These are phyloP conservation scores for Cantharis nigra DNA, from an alignment of 2,888 invertebrate genomes.

Conservation along the genomic window DNA sequence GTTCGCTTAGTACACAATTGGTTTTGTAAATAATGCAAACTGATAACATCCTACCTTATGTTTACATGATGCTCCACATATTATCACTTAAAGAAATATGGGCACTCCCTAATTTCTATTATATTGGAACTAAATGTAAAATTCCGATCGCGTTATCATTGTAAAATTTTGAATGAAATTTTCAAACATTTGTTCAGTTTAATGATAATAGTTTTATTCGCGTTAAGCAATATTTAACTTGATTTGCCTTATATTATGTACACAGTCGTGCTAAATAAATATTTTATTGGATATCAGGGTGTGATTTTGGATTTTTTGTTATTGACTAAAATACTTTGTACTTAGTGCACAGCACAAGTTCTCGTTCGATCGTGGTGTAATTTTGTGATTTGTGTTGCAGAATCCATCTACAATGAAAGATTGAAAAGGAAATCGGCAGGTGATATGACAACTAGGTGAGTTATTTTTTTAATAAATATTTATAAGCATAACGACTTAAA, in stretches of 20 bases:
- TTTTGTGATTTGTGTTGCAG: slow-evolving; percentile 38
- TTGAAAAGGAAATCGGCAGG: slow-evolving; percentile 29
- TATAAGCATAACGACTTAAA: slow-evolving; percentile 2
- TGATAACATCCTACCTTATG: slow-evolving; percentile 4
- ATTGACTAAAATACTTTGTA: background rate
- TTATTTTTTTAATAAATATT: slow-evolving; percentile 24
- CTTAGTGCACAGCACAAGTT: background rate
- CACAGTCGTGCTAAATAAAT: background rate
- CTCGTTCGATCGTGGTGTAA: slow-evolving; percentile 2
- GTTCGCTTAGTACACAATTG: background rate
- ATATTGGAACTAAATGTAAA: slow-evolving; percentile 1
- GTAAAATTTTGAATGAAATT: slow-evolving; percentile 16
- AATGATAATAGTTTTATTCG: slow-evolving; percentile 19
- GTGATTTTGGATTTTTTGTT: background rate
- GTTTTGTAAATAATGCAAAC: background rate
- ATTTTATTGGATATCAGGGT: background rate
- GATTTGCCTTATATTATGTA: background rate
- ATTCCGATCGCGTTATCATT: slow-evolving; percentile 11
- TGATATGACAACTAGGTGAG: slow-evolving; percentile 51
- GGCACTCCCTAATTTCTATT: slow-evolving; percentile 19
- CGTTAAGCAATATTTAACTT: background rate
- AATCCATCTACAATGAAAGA: slow-evolving; percentile 34
- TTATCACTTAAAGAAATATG: slow-evolving; percentile 19
- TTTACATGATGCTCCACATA: slow-evolving; percentile 24
- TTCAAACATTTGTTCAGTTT: slow-evolving; percentile 28